Base-by-base conservation (phyloP, 2,797 vertebrate genomes). In the Galaxias olidus region DNA sequence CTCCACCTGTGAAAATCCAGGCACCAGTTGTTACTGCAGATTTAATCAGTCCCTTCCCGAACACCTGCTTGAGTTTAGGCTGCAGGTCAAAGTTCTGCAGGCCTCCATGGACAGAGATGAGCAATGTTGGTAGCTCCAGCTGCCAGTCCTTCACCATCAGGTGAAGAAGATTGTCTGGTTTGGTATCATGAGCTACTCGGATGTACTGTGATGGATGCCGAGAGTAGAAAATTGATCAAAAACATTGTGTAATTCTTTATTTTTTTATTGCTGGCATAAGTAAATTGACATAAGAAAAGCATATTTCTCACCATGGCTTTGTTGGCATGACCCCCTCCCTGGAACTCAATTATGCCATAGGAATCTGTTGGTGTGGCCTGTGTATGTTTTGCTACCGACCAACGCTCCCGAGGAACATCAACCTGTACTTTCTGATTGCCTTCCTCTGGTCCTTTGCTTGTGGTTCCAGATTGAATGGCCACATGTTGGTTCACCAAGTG, bases 91-190 rank as follows among this genome's bases (percentile, higher is more conserved):
- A 98, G 83, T 96, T 97, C 91, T 97, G 97, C 53, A 99, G 93
- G 20, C 97, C 97, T 54, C 97, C 97, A 0, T 99, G 97, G 60
- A 99, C 94, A 0, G 96, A 98, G 74, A 98, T 97, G 52, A 99
- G 86, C 49, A 99, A 90, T 0, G 96, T 97, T 14, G 97, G 97
- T 8, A 99, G 92, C 66, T 98, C 96, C 76, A 99, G 72, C 74
- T 96, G 95, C 97, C 97, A 99, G 10, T 98, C 96, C 78, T 94
- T 96, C 61, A 98, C 94, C 96, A 99, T 96, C 56, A 99, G 93
- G 70, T 98, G 95, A 51, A 99, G 93, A 76, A 99, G 86, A n/a
- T 86, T 84, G 59, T 99, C 96, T 0, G 97, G 96, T 75, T 95
- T 96, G 8, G 95, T 94, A 84, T 98, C 96, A 2, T 93, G 88